Evolutionary conservation across 2,888 invertebrate genomes (phyloP), one percentile per base, ranked within the genome.

Genomic region (Lasioglossum zephyrum): DNA sequence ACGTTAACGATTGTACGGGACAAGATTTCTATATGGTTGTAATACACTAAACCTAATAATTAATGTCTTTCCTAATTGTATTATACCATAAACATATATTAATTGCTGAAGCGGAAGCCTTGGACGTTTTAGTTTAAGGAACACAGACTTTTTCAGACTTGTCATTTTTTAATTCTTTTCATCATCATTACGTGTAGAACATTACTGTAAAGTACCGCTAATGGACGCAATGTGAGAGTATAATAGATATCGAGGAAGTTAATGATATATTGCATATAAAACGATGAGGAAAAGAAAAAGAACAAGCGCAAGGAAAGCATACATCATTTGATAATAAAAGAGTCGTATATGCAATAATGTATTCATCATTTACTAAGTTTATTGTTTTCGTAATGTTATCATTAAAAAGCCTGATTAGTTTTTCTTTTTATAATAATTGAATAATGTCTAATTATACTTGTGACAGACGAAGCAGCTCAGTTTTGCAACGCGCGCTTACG

Each of bases 41-140:
- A 91, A 90, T 89, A 88, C 91, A 89, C 90, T 88, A 92, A 87
- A 88, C 87, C 83, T 92, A 92, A 90, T 86, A 82, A 88, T 87
- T 90, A 89, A 89, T 87, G 88, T 92, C 92, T 93, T 93, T 93
- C 93, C 91, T 93, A 93, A 92, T 91, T 91, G 90, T 92, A 90
- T 88, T 92, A 92, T 93, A 93, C 91, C 92, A 91, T 90, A 82
- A 88, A 88, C 78, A 84, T 88, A 70, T 70, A 90, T 87, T 76
- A 81, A 82, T 91, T 90, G 90, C 89, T 87, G 84, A 85, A 80
- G 82, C 81, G 81, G 88, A 92, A 92, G 89, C 90, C 89, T 92
- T 91, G 90, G 79, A 84, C 77, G 49, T 80, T 92, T 91, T 91
- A 89, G 81, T 92, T 92, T 92, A 92, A 85, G 82, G 60, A 79